Base-by-base conservation (phyloP, 2,888 invertebrate species). In the Dasysyrphus tricinctus region DNA sequence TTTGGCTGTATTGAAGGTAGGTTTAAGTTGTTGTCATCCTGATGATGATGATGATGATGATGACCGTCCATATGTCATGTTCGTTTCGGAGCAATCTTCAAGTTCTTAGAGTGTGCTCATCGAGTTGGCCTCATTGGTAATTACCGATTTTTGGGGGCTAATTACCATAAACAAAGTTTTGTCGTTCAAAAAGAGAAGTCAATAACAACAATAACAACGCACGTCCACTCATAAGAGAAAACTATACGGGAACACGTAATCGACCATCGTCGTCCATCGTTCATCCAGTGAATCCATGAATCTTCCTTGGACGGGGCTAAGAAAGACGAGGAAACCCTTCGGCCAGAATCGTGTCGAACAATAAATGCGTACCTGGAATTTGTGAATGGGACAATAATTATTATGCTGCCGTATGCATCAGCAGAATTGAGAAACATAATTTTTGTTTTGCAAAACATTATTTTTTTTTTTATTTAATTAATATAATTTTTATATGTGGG, bases 341-440 rank as follows among this genome's bases (percentile, higher is more conserved):
- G 86, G 86, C 86, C 65, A 72, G 78, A 75, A 65, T 86, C 82
- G 82, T 86, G 86, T 86, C 86, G 70, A 72, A 75, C 86, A 82
- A 82, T 86, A 86, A 86, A 86, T 82, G 86, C 86, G 75, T 86
- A 86, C 86, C 86, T 82, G 86, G 86, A 86, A 86, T 86, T 86
- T 78, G 75, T 72, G 86, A 82, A 86, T 86, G 82, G 74, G 75
- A 70, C 86, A 86, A 86, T 86, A 86, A 86, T 86, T 86, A 86
- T 67, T 49, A 67, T 67, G 67, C 67, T 61, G 72, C 77, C 14
- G 37, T 34, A 34, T 74, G 56, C 24, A 54, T 12, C 69, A 63
- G 49, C 63, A 11, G 82, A 65, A 65, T 78, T 69, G 67, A 32
- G 82, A 86, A 86, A 69, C 86, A 79, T 82, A 74, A 79, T 82